Evolutionary conservation across 2,888 invertebrate species (phyloP).

Genomic region (Drosophila falleni): DNA sequence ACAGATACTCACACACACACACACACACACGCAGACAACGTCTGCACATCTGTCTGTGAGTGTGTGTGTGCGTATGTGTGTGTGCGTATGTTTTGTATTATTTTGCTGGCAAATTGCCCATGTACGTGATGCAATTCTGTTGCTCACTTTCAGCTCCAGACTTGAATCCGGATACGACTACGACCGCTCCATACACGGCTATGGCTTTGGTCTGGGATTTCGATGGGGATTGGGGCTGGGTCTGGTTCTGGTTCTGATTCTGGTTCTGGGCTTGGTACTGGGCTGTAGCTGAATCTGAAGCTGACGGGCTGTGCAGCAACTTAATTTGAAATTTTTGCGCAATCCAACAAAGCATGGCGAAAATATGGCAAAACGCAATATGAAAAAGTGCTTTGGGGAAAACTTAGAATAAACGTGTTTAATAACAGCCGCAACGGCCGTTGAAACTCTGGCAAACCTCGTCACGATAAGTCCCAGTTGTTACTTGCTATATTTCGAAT

Average conservation of each 20-base stretch:
- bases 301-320: constrained; percentile 71
- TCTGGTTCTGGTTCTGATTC: constrained; percentile 9
- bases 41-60: constrained; percentile 46
- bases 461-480: constrained; percentile 53
- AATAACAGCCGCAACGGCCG: constrained; percentile 64
- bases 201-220: background rate
- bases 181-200: constrained; percentile 7
- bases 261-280: background rate
- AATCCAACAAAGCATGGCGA: constrained; percentile 79
- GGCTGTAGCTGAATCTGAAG: constrained; percentile 18
- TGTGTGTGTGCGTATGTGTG: constrained; percentile 21
- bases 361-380: constrained; percentile 77
- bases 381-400: constrained; percentile 77
- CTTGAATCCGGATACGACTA: constrained; percentile 20
- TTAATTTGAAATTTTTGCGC: constrained; percentile 83
- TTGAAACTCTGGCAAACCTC: constrained; percentile 9
- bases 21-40: constrained; percentile 16
- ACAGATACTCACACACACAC: constrained; percentile 20
- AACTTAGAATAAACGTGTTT: constrained; percentile 81
- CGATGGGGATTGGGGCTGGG: background rate
- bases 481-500: constrained; percentile 39
- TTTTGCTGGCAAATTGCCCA: constrained; percentile 82
- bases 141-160: constrained; percentile 73
- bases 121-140: constrained; percentile 82
- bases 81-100: constrained; percentile 66